Percentiles rank a stretch among this genome's conserved stretches.
phyloP scores from a whole-genome alignment of 2,113 vertebrate species.

The Tonatia bakeri region DNA sequence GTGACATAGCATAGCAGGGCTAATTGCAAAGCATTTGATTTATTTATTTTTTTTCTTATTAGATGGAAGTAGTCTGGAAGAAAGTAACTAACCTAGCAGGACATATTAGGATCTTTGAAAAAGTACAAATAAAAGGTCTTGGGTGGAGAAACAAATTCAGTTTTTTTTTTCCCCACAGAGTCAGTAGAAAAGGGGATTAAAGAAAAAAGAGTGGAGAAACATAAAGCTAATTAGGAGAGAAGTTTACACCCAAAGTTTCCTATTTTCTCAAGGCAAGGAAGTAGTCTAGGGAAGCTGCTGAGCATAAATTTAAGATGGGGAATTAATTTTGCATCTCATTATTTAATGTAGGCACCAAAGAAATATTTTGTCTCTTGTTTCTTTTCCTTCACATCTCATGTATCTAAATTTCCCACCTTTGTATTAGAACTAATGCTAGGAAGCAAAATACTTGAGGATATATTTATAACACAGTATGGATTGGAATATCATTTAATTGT shows the following conservation, averaged over 20 bases:
- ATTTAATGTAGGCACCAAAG: neutral
- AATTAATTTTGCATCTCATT: neutral
- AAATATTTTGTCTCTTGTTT: neutral
- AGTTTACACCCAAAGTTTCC: neutral
- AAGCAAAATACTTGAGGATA: neutral
- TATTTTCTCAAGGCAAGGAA: neutral
- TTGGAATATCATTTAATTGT: neutral
- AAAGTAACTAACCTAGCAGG: neutral
- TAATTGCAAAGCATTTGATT: neutral
- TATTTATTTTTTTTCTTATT: neutral
- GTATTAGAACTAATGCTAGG: neutral
- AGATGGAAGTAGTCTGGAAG: neutral
- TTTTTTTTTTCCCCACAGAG: neutral
- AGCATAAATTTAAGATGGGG: no score
- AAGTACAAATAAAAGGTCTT: neutral
- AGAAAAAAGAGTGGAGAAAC: neutral
- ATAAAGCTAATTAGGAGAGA: neutral
- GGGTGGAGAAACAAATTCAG: neutral
- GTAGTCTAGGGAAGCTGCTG: neutral
- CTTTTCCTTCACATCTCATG: neutral
- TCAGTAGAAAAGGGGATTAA: neutral
- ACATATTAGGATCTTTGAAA: neutral
- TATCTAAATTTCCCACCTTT: neutral
- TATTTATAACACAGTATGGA: neutral
- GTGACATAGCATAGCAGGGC: neutral